Percentiles rank a stretch among this genome's conserved stretches.
phyloP scores from a whole-genome alignment of 2,113 vertebrate genomes.

The Aspidoscelis tigris region DNA sequence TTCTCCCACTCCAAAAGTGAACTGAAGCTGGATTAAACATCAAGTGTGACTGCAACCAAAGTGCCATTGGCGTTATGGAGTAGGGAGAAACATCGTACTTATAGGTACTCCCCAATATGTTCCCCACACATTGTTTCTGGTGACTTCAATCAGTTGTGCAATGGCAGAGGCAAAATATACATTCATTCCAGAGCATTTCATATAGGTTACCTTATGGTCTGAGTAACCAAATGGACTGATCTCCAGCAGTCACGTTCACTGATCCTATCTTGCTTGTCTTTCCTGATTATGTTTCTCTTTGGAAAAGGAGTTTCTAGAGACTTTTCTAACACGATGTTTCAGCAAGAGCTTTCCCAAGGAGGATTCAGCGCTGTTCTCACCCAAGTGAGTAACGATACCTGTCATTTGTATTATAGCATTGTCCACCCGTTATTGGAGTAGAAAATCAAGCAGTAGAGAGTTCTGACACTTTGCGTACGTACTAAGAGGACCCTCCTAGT shows the following conservation, averaged over 20 bases:
- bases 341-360: conserved; percentile 41
- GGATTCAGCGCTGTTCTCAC: conserved; percentile 38
- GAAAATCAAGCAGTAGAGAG: no score
- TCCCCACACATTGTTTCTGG: not conserved
- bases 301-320: conserved; percentile 7
- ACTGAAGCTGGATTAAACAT: no score
- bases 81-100: no score
- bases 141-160: not conserved
- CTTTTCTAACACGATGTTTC: not conserved
- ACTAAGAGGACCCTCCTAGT: no score
- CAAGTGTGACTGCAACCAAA: not conserved
- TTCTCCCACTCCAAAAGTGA: no score
- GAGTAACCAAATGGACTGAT: not conserved
- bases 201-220: not conserved
- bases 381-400: not conserved
- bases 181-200: not conserved
- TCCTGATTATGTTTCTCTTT: not conserved
- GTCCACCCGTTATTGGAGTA: no score
- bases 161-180: not conserved
- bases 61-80: no score
- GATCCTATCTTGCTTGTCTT: not conserved
- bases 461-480: no score
- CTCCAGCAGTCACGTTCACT: no score
- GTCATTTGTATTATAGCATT: not conserved
- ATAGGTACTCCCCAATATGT: not conserved